Base-by-base conservation (phyloP, 2,888 invertebrate species). In the Drosophila neonasuta region DNA sequence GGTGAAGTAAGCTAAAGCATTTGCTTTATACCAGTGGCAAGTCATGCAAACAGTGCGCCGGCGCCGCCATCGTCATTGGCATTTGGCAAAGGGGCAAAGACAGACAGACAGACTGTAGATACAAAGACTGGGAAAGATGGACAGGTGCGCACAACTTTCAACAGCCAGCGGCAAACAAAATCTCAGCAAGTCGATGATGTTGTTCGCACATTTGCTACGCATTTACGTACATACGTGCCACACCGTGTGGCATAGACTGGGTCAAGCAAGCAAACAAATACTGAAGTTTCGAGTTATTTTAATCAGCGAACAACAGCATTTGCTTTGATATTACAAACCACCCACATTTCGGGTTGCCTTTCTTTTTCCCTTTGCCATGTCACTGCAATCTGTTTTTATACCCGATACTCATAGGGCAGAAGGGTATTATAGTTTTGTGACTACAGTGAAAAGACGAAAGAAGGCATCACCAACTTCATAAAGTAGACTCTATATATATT, bases 111-210 rank as follows among this genome's bases (percentile, higher is more conserved):
- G 54, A 17, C 29, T 20, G 20, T 20, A 24, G 24, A 24, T 24
- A 6, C 24, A 24, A 24, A 24, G 24, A 24, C 24, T 24, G 24
- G 24, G 6, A 24, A 6, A 24, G 54, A 15, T 20, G n/a, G 36
- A 54, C 79, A 75, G 74, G 80, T 71, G 81, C 68, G 65, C 80
- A 54, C 66, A 79, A 80, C 86, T 86, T 86, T 83, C 79, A 74
- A 74, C 69, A 64, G 77, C 75, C 75, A 82, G 45, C 74, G 85
- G 79, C 85, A 84, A 82, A 48, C 74, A 74, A 65, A 80, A 84
- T 70, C 77, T 57, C 41, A 24, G 9, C 39, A 61, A 80, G 58
- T 69, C 57, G 80, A 52, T 71, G 81, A 67, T 61, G 78, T 62
- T 77, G 85, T 73, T 80, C 86, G 86, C 83, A 80, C 86, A 82